Base-by-base conservation (phyloP, 1,140 invertebrate species). In the Euborellia annulipes region DNA sequence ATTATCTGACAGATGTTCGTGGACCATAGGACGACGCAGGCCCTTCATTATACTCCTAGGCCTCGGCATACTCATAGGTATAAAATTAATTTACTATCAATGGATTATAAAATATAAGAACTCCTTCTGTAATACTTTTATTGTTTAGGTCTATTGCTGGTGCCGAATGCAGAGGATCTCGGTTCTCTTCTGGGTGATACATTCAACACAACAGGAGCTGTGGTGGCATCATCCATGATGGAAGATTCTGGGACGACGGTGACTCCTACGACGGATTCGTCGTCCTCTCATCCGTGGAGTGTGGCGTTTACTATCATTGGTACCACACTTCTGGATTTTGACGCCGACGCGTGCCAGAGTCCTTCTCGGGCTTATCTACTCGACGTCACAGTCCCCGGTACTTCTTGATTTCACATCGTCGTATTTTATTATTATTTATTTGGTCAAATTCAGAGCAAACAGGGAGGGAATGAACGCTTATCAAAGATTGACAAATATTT, bases 311-410 rank as follows among this genome's bases (percentile, higher is more conserved):
- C 91, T 0, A 78, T 96, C 36, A 57, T 96, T 0, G 93, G 93
- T 9, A 94, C 92, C 0, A 86, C 93, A 21, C 64, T 96, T 8
- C 65, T 96, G 20, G 93, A 97, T 63, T 95, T 96, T 62, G 87
- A 93, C 61, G 91, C 91, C 1, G 91, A 96, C 60, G 88, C 90
- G 22, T 95, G 91, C 55, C 92, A 96, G 62, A 92, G 88, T 58
- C 92, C 93, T 0, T 76, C 87, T 0, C 69, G 92, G 52, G 86
- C 92, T 30, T 96, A 92, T 68, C 70, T 97, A 0, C 70, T 96
- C 8, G 93, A 96, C 58, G 82, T 96, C 13, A 90, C 85, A 34
- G 62, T 90, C 50, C 81, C 87, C 67, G 84, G 85, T 85, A 58
- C 63, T 57, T 49, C 44, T 23, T 36, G 20, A 22, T 30, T 30